Percentiles rank a stretch among this genome's conserved stretches.
These are phyloP conservation scores for Lepidocyrtinus sp. DNA, from an alignment of 2,888 invertebrate species.

Conservation along the genomic window DNA sequence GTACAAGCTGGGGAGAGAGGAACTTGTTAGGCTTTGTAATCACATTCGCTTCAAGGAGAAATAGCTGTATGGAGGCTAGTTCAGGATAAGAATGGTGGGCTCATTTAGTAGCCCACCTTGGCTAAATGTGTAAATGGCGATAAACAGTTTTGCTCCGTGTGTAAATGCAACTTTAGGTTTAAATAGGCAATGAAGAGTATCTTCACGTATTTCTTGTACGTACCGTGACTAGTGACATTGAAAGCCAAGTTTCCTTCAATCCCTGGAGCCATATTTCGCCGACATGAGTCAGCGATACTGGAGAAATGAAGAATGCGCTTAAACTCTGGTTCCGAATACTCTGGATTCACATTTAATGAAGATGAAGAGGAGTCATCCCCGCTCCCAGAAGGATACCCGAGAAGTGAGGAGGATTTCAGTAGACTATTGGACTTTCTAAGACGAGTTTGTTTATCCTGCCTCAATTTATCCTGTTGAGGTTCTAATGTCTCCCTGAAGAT, in stretches of 20 bases:
- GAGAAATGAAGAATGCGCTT: constrained; percentile 75
- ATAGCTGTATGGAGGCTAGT: too few relatives aligned
- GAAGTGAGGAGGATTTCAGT: constrained; percentile 55
- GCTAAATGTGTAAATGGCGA: constrained; percentile 79
- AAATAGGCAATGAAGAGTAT: constrained; percentile 76
- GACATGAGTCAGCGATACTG: constrained; percentile 79
- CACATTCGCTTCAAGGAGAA: too few relatives aligned
- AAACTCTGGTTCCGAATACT: constrained; percentile 63
- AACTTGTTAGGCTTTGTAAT: too few relatives aligned
- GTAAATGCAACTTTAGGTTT: constrained; percentile 80
- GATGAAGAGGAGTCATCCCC: constrained; percentile 51
- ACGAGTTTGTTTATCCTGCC: constrained; percentile 28
- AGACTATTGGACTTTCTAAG: constrained; percentile 38
- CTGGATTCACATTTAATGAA: constrained; percentile 53
- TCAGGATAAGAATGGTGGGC: not conserved
- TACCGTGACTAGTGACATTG: constrained; percentile 82
- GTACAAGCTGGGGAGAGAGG: too few relatives aligned
- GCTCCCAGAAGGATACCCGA: constrained; percentile 34
- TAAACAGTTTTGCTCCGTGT: constrained; percentile 74
- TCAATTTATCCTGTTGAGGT: constrained; percentile 62
- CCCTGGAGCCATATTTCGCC: constrained; percentile 75
- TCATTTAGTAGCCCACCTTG: constrained; percentile 75
- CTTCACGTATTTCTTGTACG: constrained; percentile 71
- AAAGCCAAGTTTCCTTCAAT: constrained; percentile 78
- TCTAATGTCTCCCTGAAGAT: constrained; percentile 78